phyloP scores from a whole-genome alignment of 2,113 vertebrate species.

The Stigmatopora nigra region DNA sequence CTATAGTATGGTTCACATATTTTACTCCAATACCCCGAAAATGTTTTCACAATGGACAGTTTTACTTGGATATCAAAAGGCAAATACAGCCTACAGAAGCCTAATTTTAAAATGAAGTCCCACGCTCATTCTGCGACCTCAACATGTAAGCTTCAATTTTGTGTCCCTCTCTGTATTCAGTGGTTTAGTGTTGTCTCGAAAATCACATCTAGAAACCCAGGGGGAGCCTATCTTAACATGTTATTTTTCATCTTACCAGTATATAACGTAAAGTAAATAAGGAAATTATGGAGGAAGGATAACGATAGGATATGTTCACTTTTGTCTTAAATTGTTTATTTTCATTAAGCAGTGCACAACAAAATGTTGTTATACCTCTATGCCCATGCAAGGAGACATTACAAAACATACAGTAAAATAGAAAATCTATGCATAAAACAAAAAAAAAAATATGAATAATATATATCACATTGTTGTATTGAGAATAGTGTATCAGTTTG shows the following conservation, averaged over 20 bases:
- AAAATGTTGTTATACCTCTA: too few species aligned
- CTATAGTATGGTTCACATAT: constrained; percentile 16
- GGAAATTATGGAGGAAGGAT: not conserved
- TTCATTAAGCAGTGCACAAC: too few species aligned
- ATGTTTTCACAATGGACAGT: not conserved
- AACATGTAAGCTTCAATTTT: constrained; percentile 22
- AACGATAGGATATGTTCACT: too few species aligned
- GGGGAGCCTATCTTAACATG: constrained; percentile 6
- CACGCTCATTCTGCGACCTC: constrained; percentile 7
- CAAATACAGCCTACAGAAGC: constrained; percentile 10
- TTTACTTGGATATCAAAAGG: constrained; percentile 14
- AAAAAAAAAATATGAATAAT: too few species aligned
- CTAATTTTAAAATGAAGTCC: constrained; percentile 21
- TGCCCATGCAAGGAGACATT: too few species aligned
- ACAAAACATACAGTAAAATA: too few species aligned
- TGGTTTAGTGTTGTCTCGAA: constrained; percentile 18
- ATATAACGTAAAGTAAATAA: not conserved
- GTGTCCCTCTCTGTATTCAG: constrained; percentile 13
- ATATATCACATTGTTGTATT: too few species aligned
- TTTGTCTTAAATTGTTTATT: too few species aligned
- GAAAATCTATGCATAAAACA: too few species aligned
- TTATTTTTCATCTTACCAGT: not conserved
- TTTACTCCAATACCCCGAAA: not conserved
- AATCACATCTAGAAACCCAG: constrained; percentile 5
- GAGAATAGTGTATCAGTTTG: too few species aligned